Conservation (phyloP, 2,888 invertebrate genomes). For the Eumerus sabulonum region DNA sequence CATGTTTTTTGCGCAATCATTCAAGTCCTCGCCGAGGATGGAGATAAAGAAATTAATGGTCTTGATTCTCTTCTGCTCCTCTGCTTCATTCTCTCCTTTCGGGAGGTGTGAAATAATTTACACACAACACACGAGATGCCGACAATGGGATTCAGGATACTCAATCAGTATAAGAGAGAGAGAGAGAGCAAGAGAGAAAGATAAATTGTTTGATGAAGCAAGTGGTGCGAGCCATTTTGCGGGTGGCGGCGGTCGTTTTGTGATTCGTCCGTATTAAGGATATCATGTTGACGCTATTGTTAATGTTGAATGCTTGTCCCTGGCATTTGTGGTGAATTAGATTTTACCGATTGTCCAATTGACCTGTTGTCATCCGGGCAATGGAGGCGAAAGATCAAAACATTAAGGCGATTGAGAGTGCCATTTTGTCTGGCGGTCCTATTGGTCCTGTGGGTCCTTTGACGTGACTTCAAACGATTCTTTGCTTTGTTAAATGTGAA, state of each 20-base stretch:
- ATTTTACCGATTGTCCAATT: conserved; percentile 37
- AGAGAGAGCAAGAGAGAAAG: neutral
- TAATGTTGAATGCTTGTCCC: conserved; percentile 21
- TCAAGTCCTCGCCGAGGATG: conserved; percentile 40
- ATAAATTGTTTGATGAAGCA: conserved; percentile 27
- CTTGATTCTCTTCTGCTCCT: conserved; percentile 35
- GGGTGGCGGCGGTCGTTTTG: conserved; percentile 51
- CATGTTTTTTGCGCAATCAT: conserved; percentile 59
- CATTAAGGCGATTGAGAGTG: conserved; percentile 49
- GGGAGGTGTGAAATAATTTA: conserved; percentile 67
- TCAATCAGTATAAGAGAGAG: conserved; percentile 18
- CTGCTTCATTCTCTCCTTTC: conserved; percentile 18
- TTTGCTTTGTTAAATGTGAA: conserved; percentile 43
- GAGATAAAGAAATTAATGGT: conserved; percentile 64
- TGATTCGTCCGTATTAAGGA: conserved; percentile 55
- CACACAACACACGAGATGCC: conserved; percentile 45
- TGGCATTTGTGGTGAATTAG: conserved; percentile 38
- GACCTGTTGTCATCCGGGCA: conserved; percentile 63
- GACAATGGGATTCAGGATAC: conserved; percentile 5
- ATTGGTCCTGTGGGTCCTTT: neutral
- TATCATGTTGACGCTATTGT: conserved; percentile 57
- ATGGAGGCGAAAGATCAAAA: conserved; percentile 44
- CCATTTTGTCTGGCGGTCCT: conserved; percentile 64
- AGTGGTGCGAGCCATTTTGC: conserved; percentile 60
- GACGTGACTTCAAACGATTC: conserved; percentile 41